phyloP scores from a whole-genome alignment of 2,888 invertebrate genomes.

The Campaea margaritaria region DNA sequence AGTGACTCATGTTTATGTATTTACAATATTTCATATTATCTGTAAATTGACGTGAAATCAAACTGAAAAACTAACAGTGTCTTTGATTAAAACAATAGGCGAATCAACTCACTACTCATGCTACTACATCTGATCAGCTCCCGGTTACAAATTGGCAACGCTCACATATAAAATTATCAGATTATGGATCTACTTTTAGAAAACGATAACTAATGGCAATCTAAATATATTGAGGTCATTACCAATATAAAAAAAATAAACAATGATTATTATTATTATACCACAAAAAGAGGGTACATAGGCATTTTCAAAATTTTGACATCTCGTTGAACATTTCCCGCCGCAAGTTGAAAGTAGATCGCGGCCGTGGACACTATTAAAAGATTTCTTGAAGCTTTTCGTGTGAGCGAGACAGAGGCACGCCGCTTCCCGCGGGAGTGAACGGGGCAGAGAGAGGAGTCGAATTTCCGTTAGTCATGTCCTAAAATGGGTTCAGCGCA shows the following conservation, averaged over 20 bases:
- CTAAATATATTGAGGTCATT: conserved; percentile 9
- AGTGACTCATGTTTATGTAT: conserved; percentile 77
- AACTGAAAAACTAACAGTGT: conserved; percentile 41
- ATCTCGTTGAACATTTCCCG: conserved; percentile 76
- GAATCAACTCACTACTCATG: conserved; percentile 27
- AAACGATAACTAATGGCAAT: conserved; percentile 29
- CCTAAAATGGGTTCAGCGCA: conserved; percentile 89
- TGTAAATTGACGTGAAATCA: conserved; percentile 46
- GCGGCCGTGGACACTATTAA: conserved; percentile 86
- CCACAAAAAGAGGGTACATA: conserved; percentile 47
- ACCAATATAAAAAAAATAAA: conserved; percentile 12
- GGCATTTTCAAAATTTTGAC: conserved; percentile 42
- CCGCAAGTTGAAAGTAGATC: conserved; percentile 84
- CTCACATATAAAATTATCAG: conserved; percentile 50
- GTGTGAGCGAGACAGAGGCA: conserved; percentile 78
- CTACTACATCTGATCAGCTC: conserved; percentile 52
- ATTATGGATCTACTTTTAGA: conserved; percentile 71
- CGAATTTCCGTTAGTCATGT: conserved; percentile 89
- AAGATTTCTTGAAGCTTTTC: conserved; percentile 85
- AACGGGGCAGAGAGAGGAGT: conserved; percentile 83
- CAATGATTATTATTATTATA: conserved; percentile 20
- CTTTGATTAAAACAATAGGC: conserved; percentile 36
- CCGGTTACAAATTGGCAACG: conserved; percentile 50
- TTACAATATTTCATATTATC: conserved; percentile 62
- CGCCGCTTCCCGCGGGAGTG: conserved; percentile 75